Conservation (phyloP, 2,797 vertebrate genomes). For the Benthosema pterotum region DNA sequence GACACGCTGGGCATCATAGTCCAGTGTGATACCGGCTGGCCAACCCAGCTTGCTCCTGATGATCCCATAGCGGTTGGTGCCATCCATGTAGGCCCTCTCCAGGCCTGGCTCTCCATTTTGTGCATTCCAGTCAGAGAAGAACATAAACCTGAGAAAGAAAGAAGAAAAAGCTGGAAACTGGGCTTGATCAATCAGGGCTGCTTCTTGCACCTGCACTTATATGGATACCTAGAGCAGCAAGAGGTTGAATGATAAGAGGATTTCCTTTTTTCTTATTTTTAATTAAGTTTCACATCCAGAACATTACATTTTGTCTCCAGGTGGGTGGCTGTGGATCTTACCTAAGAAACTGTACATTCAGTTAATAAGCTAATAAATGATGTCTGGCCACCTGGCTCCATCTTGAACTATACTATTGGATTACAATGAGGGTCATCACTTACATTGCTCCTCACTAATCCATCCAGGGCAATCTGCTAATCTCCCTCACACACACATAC, state of each 20-base stretch:
- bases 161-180: neutral
- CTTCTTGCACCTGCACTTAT: neutral
- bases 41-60: constrained; percentile 93
- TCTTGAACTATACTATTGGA: constrained; percentile 74
- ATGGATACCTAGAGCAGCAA: constrained; percentile 6
- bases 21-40: constrained; percentile 94
- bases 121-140: constrained; percentile 97
- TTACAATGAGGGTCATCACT: constrained; percentile 82
- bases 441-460: constrained; percentile 82
- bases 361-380: constrained; percentile 69
- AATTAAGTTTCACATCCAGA: constrained; percentile 49
- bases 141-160: constrained; percentile 87
- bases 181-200: constrained; percentile 8
- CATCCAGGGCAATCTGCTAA: constrained; percentile 74
- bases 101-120: constrained; percentile 90
- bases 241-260: neutral
- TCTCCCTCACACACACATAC: constrained; percentile 49
- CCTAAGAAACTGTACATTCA: constrained; percentile 53
- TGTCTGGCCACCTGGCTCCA: constrained; percentile 69
- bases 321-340: constrained; percentile 47
- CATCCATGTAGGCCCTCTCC: constrained; percentile 98
- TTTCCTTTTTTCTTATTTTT: constrained; percentile 28
- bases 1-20: constrained; percentile 89
- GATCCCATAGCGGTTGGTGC: constrained; percentile 91
- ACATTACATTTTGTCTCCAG: constrained; percentile 33